Conservation (phyloP, 2,888 invertebrate genomes). For the Nasonia oneida region DNA sequence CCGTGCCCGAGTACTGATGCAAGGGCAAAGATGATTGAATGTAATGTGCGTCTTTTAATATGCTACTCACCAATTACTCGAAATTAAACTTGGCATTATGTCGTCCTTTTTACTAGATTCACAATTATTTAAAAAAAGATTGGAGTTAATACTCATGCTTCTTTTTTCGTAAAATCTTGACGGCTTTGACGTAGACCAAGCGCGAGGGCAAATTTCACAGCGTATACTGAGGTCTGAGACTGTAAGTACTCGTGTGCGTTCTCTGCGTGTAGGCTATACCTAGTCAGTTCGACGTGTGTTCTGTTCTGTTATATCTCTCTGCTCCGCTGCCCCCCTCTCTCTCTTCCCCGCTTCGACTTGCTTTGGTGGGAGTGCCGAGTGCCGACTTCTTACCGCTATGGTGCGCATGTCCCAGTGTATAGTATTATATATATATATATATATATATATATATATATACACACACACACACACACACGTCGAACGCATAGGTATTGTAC, state of each 20-base stretch:
- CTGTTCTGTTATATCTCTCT: background rate
- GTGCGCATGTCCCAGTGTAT: background rate
- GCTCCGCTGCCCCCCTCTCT: background rate
- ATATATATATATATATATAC: too few species aligned
- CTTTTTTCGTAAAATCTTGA: slow-evolving; percentile 78
- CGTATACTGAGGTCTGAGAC: background rate
- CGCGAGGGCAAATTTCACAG: slow-evolving; percentile 55
- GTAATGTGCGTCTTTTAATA: slow-evolving; percentile 38
- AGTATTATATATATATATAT: too few species aligned
- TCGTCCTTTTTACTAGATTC: slow-evolving; percentile 77
- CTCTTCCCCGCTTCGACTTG: background rate
- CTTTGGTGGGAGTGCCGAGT: background rate
- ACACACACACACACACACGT: too few species aligned
- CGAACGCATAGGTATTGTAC: too few species aligned
- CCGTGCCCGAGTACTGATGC: too few species aligned
- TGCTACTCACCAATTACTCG: slow-evolving; percentile 83
- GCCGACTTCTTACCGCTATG: slow-evolving; percentile 1
- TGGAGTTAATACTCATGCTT: slow-evolving; percentile 78
- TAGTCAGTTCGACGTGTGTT: background rate
- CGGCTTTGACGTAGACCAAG: slow-evolving; percentile 63
- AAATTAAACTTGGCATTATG: slow-evolving; percentile 84
- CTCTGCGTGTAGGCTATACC: background rate
- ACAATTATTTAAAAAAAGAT: slow-evolving; percentile 76
- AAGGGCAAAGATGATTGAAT: too few species aligned
- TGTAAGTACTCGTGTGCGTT: too few species aligned